Conservation (phyloP, 2,888 invertebrate species). For the Poecilus cupreus region DNA sequence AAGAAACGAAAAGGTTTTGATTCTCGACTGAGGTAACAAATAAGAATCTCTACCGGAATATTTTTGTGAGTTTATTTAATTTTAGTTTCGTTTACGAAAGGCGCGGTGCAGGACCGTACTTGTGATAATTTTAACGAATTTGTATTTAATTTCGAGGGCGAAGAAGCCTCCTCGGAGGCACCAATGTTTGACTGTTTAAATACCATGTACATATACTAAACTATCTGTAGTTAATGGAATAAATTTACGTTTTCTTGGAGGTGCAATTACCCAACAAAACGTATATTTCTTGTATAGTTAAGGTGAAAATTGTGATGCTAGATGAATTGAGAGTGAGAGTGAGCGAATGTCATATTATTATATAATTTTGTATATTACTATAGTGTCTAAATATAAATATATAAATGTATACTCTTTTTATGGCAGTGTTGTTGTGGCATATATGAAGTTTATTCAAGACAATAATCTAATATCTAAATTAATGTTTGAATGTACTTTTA, state of each 20-base stretch:
- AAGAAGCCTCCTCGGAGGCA: background rate
- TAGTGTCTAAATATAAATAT: conserved; percentile 52
- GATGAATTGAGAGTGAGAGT: conserved; percentile 19
- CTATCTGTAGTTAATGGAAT: conserved; percentile 29
- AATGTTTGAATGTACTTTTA: conserved; percentile 50
- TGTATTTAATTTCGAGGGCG: conserved; percentile 48
- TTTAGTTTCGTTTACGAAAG: conserved; percentile 22
- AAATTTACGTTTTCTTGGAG: conserved; percentile 2
- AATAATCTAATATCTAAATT: conserved; percentile 57
- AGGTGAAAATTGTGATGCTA: conserved; percentile 44
- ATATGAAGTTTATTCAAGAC: conserved; percentile 55
- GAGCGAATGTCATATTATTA: conserved; percentile 15
- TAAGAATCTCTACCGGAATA: conserved; percentile 41
- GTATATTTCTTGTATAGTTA: conserved; percentile 53
- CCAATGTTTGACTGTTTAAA: conserved; percentile 36
- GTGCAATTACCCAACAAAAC: background rate
- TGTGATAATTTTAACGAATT: conserved; percentile 58
- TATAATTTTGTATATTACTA: conserved; percentile 56
- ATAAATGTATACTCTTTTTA: conserved; percentile 54
- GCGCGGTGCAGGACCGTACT: conserved; percentile 14
- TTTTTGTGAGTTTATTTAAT: conserved; percentile 24
- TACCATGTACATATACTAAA: conserved; percentile 54
- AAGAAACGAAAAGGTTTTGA: conserved; percentile 28
- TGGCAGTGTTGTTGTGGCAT: conserved; percentile 58
- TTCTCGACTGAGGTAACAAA: conserved; percentile 44